Conservation (phyloP, 2,113 vertebrate species). For the Podarcis cretensis region DNA sequence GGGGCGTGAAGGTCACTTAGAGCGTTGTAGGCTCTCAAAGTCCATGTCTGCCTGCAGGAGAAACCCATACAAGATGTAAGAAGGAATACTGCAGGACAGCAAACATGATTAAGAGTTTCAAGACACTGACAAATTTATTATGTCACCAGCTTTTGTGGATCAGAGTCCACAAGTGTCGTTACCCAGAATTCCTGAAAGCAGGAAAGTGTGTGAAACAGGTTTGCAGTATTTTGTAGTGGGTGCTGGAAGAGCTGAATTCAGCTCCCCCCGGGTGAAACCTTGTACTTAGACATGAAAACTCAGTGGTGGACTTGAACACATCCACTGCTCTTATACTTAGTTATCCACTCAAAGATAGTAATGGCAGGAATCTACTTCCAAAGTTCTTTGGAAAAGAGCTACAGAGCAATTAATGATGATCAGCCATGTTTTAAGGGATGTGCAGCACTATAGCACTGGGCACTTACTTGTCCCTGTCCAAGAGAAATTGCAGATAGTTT, state of each 20-base stretch:
- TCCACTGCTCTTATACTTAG: not conserved
- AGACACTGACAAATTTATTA: too few relatives aligned
- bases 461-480: conserved; percentile 89
- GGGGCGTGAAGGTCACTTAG: too few relatives aligned
- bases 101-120: too few relatives aligned
- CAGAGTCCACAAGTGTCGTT: not conserved
- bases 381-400: not conserved
- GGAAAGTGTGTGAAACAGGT: not conserved
- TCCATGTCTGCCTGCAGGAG: not conserved
- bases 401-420: not conserved
- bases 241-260: not conserved
- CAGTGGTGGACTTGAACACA: too few relatives aligned
- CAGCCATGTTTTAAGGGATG: not conserved
- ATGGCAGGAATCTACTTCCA: not conserved
- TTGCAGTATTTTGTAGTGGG: not conserved
- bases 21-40: not conserved
- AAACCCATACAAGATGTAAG: not conserved
- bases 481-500: conserved; percentile 90
- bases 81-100: not conserved
- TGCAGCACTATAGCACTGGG: not conserved
- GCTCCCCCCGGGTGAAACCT: not conserved
- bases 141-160: too few relatives aligned
- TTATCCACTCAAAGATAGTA: not conserved
- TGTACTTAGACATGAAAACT: not conserved
- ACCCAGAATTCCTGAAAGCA: not conserved